Evolutionary conservation across 2,797 vertebrate species (phyloP), one percentile per base, ranked within the genome.

Genomic region (Notolabrus celidotus): DNA sequence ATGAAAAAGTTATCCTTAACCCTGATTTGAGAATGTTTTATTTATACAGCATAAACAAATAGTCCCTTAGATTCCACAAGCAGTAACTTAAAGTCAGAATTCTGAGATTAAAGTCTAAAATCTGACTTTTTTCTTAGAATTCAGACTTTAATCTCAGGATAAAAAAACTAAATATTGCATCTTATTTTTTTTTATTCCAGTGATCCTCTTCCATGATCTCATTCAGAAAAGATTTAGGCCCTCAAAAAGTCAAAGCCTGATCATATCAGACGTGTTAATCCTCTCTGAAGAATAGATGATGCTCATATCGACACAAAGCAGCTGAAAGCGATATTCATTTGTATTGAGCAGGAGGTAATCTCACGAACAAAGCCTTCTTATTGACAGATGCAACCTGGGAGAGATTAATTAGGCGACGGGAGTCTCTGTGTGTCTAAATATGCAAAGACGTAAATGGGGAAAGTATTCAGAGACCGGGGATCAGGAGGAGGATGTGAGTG

Each of bases 391-490:
- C 66, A 61, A 70, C 72, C 56, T 67, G 69, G 53, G 25, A 75
- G 71, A 74, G 74, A 84, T 87, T 77, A 88, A 85, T 83, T 74
- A 62, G 77, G 46, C 25, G 19, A 83, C 60, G 33, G 14, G 67
- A 67, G 69, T 20, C 31, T 50, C 50, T 33, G 23, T 38, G 54
- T 41, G 31, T 85, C 71, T 80, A 66, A 79, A 79, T 77, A 80
- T 59, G 55, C 71, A 72, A 59, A 65, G 71, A 60, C 20, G 31
- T 73, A 70, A 82, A 68, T 70, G 54, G 65, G 67, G 72, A 51
- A 55, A 82, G 66, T 77, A 83, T 86, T 84, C 45, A 73, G 52
- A 82, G 77, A 42, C 78, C 72, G 86, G 81, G 17, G 79, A 88
- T 86, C 82, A 69, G 80, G 50, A 60, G 23, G 65, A 68, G 43